Percentiles rank a stretch among this genome's conserved stretches.
Conservation (phyloP, 2,797 vertebrate species). For the Aphelocoma californica region DNA sequence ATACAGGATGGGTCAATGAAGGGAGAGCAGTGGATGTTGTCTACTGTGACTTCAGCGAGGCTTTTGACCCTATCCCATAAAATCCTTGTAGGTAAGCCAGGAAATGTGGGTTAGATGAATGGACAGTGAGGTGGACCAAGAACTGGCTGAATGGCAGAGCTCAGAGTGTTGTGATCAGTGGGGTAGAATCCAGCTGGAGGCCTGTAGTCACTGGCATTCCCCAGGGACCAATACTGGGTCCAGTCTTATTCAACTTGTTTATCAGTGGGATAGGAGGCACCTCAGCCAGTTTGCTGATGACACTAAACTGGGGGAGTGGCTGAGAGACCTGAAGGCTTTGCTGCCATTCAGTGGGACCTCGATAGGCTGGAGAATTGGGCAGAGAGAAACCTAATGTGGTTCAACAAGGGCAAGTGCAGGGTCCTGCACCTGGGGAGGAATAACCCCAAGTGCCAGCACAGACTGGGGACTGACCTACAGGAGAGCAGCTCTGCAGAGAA, state of each 20-base stretch:
- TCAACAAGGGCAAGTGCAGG: not conserved
- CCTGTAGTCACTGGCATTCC: not conserved
- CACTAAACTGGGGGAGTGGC: not conserved
- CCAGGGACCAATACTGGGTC: not conserved
- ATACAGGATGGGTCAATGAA: not conserved
- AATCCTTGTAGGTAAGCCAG: not conserved
- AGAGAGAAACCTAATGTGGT: not conserved
- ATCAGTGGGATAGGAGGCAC: not conserved
- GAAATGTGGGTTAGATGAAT: not conserved
- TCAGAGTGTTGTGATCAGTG: not conserved
- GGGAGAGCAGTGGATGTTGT: not conserved
- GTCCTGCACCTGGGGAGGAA: not conserved
- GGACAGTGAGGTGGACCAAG: not conserved
- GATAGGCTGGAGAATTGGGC: not conserved
- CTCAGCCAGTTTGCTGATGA: not conserved
- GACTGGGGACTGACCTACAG: not conserved
- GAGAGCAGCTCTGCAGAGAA: not conserved
- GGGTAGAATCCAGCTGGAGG: not conserved
- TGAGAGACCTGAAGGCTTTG: not conserved
- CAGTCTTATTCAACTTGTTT: not conserved
- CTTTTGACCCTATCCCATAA: not conserved
- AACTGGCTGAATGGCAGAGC: not conserved
- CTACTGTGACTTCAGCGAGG: not conserved
- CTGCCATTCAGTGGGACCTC: not conserved
- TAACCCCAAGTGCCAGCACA: not conserved